Percentiles rank a stretch among this genome's conserved stretches.
Evolutionary conservation across 2,888 invertebrate genomes (phyloP).

Genomic region (Pristionchus entomophagus): DNA sequence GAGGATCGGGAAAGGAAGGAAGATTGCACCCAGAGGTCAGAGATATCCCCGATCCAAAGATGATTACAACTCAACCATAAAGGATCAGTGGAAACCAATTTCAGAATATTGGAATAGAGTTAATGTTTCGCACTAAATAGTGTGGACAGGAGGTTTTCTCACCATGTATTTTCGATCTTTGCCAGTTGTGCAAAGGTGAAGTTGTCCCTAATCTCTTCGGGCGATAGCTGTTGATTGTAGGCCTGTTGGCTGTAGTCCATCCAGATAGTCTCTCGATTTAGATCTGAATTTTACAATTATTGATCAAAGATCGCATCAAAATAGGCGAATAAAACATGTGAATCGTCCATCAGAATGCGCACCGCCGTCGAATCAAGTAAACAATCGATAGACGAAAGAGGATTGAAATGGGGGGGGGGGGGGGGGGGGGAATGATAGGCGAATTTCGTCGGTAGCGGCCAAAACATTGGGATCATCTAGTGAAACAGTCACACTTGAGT

Average conservation of each 20-base stretch:
- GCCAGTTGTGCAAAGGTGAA: neutral
- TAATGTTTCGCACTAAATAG: neutral
- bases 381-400: constrained; percentile 13
- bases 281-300: neutral
- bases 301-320: neutral
- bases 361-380: no score
- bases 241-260: neutral
- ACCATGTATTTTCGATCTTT: neutral
- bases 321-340: neutral
- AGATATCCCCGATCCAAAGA: no score
- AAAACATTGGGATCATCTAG: neutral
- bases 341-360: neutral
- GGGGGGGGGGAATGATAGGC: neutral
- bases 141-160: neutral
- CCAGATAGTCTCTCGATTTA: no score
- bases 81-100: neutral
- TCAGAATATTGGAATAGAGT: neutral
- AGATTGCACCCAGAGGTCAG: neutral
- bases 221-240: neutral
- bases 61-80: no score
- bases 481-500: neutral
- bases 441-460: neutral
- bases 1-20: neutral
- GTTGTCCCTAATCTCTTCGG: neutral
- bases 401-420: neutral